phyloP scores from a whole-genome alignment of 1,140 invertebrate genomes.

The Atta texana region DNA sequence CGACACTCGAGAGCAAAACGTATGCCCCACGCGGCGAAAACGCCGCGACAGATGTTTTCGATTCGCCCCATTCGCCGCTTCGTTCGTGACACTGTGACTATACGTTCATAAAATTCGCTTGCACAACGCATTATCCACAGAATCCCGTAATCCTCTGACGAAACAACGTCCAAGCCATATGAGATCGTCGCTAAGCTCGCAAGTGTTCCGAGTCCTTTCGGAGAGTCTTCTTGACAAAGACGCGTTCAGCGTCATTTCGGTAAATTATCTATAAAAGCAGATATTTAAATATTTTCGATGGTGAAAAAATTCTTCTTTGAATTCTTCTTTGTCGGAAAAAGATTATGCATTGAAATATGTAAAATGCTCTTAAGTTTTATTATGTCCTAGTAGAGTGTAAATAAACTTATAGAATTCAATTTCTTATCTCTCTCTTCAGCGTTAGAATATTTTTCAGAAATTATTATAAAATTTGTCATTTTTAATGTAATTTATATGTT shows the following conservation, averaged over 20 bases:
- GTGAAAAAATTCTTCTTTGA: background rate
- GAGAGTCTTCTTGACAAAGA: background rate
- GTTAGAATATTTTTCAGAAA: background rate
- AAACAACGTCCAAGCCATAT: constrained; percentile 19
- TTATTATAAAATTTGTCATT: background rate
- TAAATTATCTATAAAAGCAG: background rate
- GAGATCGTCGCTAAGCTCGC: background rate
- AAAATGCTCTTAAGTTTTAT: background rate
- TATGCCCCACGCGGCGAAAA: constrained; percentile 74
- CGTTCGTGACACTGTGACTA: constrained; percentile 25
- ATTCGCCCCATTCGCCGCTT: constrained; percentile 54
- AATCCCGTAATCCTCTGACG: constrained; percentile 5
- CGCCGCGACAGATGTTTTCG: constrained; percentile 75
- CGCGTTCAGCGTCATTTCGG: background rate
- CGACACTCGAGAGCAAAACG: constrained; percentile 41
- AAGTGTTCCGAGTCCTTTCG: background rate
- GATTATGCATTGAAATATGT: background rate
- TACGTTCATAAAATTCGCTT: constrained; percentile 51
- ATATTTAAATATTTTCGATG: background rate
- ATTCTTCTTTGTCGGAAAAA: background rate
- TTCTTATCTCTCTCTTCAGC: background rate
- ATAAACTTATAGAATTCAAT: background rate
- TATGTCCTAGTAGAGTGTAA: background rate
- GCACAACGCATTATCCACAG: constrained; percentile 35
- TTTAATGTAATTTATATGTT: too few relatives aligned